phyloP scores from a whole-genome alignment of 2,797 vertebrate genomes.

The Spinus pinus region DNA sequence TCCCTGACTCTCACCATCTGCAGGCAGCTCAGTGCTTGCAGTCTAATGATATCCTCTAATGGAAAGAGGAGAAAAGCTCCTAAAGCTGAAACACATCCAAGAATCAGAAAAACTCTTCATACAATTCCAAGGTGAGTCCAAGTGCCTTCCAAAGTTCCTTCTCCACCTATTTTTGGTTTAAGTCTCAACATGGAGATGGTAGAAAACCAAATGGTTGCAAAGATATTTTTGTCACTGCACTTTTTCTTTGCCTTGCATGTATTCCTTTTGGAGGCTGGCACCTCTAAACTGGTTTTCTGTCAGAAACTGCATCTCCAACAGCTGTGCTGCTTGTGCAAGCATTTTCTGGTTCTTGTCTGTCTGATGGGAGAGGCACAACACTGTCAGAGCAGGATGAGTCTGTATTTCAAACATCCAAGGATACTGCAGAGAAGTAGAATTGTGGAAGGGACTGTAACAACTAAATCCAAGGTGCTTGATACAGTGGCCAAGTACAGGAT shows the following conservation, averaged over 20 bases:
- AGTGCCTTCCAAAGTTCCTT: background rate
- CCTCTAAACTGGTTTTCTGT: background rate
- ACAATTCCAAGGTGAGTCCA: background rate
- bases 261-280: background rate
- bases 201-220: background rate
- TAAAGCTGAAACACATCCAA: background rate
- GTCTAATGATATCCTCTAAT: background rate
- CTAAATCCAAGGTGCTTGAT: background rate
- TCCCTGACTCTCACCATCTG: background rate
- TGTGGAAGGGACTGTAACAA: background rate
- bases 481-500: background rate
- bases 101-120: background rate
- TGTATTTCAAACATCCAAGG: background rate
- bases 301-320: background rate
- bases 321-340: background rate
- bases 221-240: slow-evolving; percentile 18
- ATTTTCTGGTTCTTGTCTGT: background rate
- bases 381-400: background rate
- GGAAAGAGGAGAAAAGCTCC: background rate
- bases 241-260: background rate
- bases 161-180: slow-evolving; percentile 26
- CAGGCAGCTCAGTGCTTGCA: background rate
- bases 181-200: background rate
- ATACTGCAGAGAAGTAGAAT: background rate
- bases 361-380: background rate